Evolutionary conservation across 2,113 vertebrate species (phyloP).

Genomic region (Stigmatopora argus): DNA sequence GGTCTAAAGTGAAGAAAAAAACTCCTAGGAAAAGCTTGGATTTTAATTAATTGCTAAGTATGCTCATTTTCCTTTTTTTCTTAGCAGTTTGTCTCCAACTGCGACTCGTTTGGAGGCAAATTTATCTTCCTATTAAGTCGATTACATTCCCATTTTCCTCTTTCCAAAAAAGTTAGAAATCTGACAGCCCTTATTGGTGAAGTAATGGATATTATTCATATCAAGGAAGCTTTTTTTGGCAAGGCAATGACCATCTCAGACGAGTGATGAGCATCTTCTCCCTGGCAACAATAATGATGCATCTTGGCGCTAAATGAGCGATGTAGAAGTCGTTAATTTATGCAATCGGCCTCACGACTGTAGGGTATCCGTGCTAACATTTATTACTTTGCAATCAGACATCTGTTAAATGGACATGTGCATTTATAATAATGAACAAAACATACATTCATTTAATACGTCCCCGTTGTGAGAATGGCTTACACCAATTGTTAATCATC

Average conservation of each 20-base stretch:
- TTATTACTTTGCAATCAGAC: neutral
- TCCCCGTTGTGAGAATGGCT: neutral
- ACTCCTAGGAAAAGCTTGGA: slow-evolving; percentile 8
- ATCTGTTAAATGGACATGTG: neutral
- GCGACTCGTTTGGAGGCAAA: slow-evolving; percentile 6
- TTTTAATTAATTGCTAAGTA: slow-evolving; percentile 7
- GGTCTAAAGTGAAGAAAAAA: slow-evolving; percentile 4
- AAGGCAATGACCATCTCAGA: neutral
- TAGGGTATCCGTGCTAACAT: neutral
- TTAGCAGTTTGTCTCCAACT: neutral
- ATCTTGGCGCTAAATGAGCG: neutral
- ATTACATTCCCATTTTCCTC: slow-evolving; percentile 11
- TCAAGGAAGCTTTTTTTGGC: neutral
- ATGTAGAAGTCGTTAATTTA: neutral
- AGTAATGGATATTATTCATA: slow-evolving; percentile 10
- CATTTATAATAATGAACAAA: neutral
- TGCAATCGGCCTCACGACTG: neutral
- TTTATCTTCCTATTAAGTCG: slow-evolving; percentile 6
- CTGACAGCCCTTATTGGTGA: neutral
- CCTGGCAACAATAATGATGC: neutral
- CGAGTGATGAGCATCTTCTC: neutral
- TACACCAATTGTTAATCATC: neutral
- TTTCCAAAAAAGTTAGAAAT: slow-evolving; percentile 14
- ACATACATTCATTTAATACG: neutral
- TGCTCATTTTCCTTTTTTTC: neutral